Evolutionary conservation across 1,140 invertebrate genomes (phyloP).

Genomic region (Periplaneta americana): DNA sequence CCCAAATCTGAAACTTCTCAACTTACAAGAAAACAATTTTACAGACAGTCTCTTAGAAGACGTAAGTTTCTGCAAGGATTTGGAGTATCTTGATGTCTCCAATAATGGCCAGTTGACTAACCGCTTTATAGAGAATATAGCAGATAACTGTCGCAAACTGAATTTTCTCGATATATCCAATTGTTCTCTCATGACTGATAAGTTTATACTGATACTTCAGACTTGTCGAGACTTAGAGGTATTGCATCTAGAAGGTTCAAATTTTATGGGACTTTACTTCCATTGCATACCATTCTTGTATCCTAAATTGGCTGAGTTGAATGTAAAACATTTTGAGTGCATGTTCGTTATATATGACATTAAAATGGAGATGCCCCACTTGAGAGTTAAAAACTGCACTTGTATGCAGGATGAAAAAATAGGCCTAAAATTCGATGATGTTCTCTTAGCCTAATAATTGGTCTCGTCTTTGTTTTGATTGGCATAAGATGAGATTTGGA

Average conservation of each 20-base stretch:
- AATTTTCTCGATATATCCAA: neutral
- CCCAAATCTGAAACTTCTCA: neutral
- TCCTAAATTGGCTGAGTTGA: neutral
- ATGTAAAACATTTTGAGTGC: neutral
- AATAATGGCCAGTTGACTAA: neutral
- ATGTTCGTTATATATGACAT: too few relatives aligned
- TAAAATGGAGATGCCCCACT: too few relatives aligned
- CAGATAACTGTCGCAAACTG: neutral
- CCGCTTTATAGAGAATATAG: neutral
- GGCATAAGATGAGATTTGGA: too few relatives aligned
- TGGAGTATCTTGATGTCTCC: neutral
- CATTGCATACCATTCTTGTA: neutral
- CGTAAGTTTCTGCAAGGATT: neutral
- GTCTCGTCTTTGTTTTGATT: too few relatives aligned
- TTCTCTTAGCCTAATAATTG: too few relatives aligned
- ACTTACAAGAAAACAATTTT: neutral
- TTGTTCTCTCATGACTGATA: neutral
- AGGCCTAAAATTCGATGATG: too few relatives aligned
- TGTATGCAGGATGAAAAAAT: too few relatives aligned
- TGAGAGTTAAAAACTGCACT: too few relatives aligned
- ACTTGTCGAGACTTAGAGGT: neutral
- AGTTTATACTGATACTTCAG: neutral
- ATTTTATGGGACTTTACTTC: neutral
- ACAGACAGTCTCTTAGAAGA: neutral
- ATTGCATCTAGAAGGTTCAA: neutral